Conservation (phyloP, 2,113 vertebrate species). For the Nycticryphes semicollaris region DNA sequence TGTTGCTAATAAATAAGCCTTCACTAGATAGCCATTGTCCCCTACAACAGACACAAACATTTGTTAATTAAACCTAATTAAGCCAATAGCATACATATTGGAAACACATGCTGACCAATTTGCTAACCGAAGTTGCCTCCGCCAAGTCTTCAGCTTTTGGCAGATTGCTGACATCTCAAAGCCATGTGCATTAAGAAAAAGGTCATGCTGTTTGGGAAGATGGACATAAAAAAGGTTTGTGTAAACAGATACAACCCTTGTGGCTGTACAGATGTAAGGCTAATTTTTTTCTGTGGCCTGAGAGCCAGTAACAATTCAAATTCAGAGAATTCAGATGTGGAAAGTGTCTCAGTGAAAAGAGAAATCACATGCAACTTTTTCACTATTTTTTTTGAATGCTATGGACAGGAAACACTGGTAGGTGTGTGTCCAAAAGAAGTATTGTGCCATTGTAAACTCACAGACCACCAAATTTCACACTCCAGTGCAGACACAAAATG, state of each 20-base stretch:
- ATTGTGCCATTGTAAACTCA: background rate
- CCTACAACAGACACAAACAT: background rate
- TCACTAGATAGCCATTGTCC: background rate
- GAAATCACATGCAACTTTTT: background rate
- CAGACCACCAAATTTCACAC: rapidly evolving
- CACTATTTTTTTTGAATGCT: background rate
- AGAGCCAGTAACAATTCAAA: background rate
- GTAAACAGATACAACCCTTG: background rate
- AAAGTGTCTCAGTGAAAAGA: background rate
- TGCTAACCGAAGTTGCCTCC: background rate
- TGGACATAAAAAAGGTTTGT: background rate
- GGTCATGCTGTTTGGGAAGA: background rate
- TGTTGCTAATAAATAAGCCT: conserved; percentile 30
- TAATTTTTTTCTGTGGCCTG: background rate
- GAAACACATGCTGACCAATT: conserved; percentile 29
- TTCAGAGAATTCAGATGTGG: background rate
- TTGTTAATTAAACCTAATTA: conserved; percentile 42
- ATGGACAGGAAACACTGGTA: rapidly evolving
- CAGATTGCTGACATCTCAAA: background rate
- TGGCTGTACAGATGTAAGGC: background rate
- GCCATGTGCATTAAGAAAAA: background rate
- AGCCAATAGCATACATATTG: background rate
- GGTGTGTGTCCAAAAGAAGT: background rate
- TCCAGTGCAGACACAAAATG: background rate
- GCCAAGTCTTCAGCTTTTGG: conserved; percentile 1